Conservation (phyloP, 2,797 vertebrate genomes). For the Craterocephalus amniculus region DNA sequence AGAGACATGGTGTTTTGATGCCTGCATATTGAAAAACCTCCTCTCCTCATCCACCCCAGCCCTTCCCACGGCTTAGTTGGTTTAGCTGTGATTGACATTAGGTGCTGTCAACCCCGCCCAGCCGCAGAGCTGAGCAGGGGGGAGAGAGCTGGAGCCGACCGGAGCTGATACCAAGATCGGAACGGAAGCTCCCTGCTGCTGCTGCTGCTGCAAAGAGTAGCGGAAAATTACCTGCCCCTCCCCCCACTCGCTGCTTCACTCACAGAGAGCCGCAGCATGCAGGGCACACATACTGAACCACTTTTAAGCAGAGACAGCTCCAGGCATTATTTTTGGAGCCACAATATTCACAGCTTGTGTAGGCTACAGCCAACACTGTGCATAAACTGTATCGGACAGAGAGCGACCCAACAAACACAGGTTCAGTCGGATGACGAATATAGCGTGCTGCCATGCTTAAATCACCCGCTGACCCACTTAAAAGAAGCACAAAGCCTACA, state of each 20-base stretch:
- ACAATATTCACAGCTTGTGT: slow-evolving; percentile 19
- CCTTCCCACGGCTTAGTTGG: slow-evolving; percentile 38
- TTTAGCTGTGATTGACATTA: slow-evolving; percentile 68
- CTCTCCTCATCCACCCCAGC: slow-evolving; percentile 32
- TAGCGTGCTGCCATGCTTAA: slow-evolving; percentile 61
- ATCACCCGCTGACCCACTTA: slow-evolving; percentile 77
- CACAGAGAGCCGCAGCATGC: slow-evolving; percentile 64
- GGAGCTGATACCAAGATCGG: slow-evolving; percentile 60
- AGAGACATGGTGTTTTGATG: slow-evolving; percentile 36
- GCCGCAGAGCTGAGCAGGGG: slow-evolving; percentile 61
- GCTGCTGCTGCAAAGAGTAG: slow-evolving; percentile 69
- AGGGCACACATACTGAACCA: slow-evolving; percentile 54
- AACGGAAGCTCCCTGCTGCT: slow-evolving; percentile 70
- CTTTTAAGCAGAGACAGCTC: slow-evolving; percentile 60
- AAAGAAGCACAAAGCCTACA: slow-evolving; percentile 15
- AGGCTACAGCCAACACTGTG: background rate
- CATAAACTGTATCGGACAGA: background rate
- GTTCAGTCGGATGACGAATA: slow-evolving; percentile 41
- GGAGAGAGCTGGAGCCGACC: slow-evolving; percentile 50
- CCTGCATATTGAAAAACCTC: slow-evolving; percentile 35
- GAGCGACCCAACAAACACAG: slow-evolving; percentile 5
- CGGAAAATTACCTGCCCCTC: slow-evolving; percentile 85
- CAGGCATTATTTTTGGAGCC: slow-evolving; percentile 55
- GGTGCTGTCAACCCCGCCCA: slow-evolving; percentile 69
- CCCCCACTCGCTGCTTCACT: slow-evolving; percentile 60